These are phyloP conservation scores for Zaprionus ornatus DNA, from an alignment of 1,140 invertebrate genomes.

Conservation along the genomic window DNA sequence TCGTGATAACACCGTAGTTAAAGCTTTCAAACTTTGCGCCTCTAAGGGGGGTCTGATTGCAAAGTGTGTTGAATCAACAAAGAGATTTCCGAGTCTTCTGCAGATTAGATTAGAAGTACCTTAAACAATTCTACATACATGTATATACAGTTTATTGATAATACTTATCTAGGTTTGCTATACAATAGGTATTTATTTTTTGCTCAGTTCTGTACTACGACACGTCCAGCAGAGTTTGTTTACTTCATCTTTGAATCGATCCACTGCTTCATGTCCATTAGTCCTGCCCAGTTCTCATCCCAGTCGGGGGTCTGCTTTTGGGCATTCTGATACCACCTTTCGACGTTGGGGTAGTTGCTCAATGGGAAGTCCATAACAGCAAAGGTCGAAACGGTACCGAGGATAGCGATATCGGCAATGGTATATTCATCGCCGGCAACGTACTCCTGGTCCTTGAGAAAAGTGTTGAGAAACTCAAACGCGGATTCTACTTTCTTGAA, in stretches of 20 bases:
- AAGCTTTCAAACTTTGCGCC: neutral
- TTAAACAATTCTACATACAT: neutral
- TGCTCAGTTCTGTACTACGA: no score
- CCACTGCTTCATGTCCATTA: conserved; percentile 49
- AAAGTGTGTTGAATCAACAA: neutral
- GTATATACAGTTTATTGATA: no score
- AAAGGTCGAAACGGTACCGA: conserved; percentile 87
- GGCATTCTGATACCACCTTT: conserved; percentile 88
- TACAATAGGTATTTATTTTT: no score
- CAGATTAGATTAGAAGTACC: neutral
- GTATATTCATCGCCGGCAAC: conserved; percentile 88
- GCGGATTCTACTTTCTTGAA: conserved; percentile 86
- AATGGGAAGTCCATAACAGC: conserved; percentile 88
- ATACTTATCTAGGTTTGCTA: no score
- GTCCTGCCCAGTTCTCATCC: conserved; percentile 60
- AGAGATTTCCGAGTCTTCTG: neutral
- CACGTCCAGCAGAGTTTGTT: conserved; percentile 85
- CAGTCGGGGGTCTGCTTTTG: conserved; percentile 87
- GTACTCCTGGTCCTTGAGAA: conserved; percentile 87
- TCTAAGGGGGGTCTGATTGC: neutral
- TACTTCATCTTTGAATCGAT: conserved; percentile 84
- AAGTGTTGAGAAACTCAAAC: conserved; percentile 87
- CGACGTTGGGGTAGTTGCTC: conserved; percentile 88
- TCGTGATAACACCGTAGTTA: neutral
- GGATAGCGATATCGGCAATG: conserved; percentile 88